phyloP scores from a whole-genome alignment of 2,113 vertebrate genomes.

The Nanorana parkeri region DNA sequence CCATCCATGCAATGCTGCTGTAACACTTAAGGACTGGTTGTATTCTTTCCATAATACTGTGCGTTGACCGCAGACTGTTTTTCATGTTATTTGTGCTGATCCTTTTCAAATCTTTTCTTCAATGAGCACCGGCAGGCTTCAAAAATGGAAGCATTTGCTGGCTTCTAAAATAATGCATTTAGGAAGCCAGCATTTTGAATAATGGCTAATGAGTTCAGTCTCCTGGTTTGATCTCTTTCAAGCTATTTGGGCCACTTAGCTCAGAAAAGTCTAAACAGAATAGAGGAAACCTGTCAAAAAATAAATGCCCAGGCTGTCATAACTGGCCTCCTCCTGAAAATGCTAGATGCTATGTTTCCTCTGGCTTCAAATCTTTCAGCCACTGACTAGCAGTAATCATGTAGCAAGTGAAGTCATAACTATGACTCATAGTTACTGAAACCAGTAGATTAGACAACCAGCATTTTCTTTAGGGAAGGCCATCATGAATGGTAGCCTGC shows the following conservation, averaged over 20 bases:
- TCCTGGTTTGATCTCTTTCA: constrained; percentile 18
- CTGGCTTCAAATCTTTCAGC: no score
- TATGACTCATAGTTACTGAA: no score
- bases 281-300: no score
- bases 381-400: no score
- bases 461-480: no score
- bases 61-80: background rate
- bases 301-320: no score
- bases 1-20: background rate
- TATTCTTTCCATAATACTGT: background rate
- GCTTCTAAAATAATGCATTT: background rate
- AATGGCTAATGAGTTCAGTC: background rate
- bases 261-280: no score
- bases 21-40: background rate
- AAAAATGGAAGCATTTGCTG: background rate
- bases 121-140: background rate
- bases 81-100: background rate
- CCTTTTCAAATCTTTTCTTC: background rate
- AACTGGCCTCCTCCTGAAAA: no score
- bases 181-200: background rate
- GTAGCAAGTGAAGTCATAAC: no score
- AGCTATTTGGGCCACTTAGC: background rate
- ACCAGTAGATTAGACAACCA: no score
- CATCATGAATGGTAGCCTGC: no score
- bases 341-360: no score